A percentile compares a stretch with the other conserved stretches of the same genome.
These are phyloP conservation scores for Sarcophaga carnaria DNA, from an alignment of 2,888 invertebrate genomes.

Conservation along the genomic window DNA sequence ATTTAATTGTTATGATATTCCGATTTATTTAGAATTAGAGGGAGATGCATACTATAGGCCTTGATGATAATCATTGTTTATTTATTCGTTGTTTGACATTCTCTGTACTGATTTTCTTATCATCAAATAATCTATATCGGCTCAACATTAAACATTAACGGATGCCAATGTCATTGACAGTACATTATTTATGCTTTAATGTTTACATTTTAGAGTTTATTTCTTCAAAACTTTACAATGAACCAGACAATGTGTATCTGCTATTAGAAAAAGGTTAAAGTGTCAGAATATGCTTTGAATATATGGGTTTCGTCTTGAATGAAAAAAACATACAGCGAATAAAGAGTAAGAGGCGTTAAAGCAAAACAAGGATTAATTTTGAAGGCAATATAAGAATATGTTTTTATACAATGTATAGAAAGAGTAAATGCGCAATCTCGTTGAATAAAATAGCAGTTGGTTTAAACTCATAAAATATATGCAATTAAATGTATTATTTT, in stretches of 20 bases:
- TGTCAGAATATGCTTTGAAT: slow-evolving; percentile 38
- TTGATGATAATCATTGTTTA: neutral
- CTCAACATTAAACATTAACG: slow-evolving; percentile 59
- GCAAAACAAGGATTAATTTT: slow-evolving; percentile 72
- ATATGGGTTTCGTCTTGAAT: slow-evolving; percentile 22
- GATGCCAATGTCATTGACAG: slow-evolving; percentile 69
- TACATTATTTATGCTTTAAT: slow-evolving; percentile 63
- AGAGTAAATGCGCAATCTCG: too few relatives aligned
- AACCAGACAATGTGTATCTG: neutral
- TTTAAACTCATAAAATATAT: too few relatives aligned
- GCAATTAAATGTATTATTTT: too few relatives aligned
- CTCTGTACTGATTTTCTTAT: slow-evolving; percentile 22
- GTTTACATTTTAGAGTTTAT: neutral
- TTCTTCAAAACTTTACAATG: neutral
- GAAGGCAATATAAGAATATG: slow-evolving; percentile 77
- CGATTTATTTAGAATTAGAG: too few relatives aligned
- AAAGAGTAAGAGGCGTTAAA: slow-evolving; percentile 33
- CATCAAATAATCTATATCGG: slow-evolving; percentile 52
- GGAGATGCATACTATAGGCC: neutral
- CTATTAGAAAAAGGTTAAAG: slow-evolving; percentile 48
- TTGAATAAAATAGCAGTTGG: too few relatives aligned
- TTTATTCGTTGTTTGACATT: neutral
- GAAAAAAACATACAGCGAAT: slow-evolving; percentile 3
- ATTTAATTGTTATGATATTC: too few relatives aligned
- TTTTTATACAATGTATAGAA: neutral